Percentiles rank a stretch among this genome's conserved stretches.
Conservation (phyloP, 2,888 invertebrate genomes). For the Boloria euphrosyne region DNA sequence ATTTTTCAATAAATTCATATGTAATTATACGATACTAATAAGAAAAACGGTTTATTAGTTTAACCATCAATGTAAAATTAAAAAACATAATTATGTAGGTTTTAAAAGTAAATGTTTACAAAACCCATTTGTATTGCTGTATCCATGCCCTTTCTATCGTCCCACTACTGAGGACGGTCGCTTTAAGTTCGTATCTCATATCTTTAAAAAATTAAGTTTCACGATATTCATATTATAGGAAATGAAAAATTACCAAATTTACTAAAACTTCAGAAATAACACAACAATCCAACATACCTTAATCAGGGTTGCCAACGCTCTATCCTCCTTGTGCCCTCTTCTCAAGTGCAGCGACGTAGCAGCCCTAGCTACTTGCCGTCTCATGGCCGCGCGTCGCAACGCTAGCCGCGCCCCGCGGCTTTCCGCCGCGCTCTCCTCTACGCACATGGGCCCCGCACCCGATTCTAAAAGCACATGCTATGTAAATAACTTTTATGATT, state of each 20-base stretch:
- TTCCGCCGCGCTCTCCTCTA: constrained; percentile 70
- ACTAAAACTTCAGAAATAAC: not conserved
- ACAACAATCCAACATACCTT: constrained; percentile 52
- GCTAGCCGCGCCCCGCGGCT: constrained; percentile 68
- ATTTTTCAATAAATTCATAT: too few relatives aligned
- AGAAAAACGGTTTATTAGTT: too few relatives aligned
- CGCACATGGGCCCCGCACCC: constrained; percentile 63
- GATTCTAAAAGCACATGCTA: constrained; percentile 48
- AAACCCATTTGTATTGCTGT: too few relatives aligned
- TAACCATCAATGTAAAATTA: too few relatives aligned
- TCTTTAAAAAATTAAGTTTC: too few relatives aligned
- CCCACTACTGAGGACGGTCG: too few relatives aligned
- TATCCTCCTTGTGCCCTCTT: constrained; percentile 52
- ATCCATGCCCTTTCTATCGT: too few relatives aligned
- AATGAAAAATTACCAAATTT: not conserved
- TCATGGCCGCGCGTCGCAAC: constrained; percentile 66
- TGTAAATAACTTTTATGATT: not conserved
- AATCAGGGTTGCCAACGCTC: constrained; percentile 57
- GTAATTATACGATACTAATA: too few relatives aligned
- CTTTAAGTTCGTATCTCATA: too few relatives aligned
- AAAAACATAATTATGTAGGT: too few relatives aligned
- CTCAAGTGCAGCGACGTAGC: constrained; percentile 55
- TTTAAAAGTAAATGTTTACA: too few relatives aligned
- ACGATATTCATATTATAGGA: too few relatives aligned
- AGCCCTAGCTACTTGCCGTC: constrained; percentile 67